Conservation (phyloP, 2,113 vertebrate genomes). For the Dunckerocampus dactyliophorus region DNA sequence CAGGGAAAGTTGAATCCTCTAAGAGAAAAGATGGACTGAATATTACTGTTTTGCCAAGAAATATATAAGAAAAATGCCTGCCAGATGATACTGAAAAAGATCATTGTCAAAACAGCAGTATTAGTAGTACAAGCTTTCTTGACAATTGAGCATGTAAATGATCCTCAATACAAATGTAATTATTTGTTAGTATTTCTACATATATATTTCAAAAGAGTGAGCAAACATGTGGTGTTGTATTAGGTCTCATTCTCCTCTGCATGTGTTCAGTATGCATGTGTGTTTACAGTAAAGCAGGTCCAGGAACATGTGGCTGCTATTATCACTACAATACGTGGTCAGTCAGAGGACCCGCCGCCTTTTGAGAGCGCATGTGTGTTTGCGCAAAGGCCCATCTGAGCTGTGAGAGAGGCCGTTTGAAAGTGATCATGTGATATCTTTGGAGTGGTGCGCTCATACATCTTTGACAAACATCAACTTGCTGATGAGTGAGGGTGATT, state of each 20-base stretch:
- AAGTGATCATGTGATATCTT: conserved; percentile 3
- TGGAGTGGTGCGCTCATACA: background rate
- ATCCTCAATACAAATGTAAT: too few species aligned
- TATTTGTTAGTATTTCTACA: background rate
- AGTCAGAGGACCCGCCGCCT: conserved; percentile 41
- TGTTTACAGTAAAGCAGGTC: conserved; percentile 60
- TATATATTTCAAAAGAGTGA: conserved; percentile 1
- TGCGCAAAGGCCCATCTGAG: conserved; percentile 31
- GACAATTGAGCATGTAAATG: background rate
- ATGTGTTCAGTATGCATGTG: conserved; percentile 25
- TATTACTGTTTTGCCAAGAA: background rate
- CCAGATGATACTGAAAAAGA: conserved; percentile 11
- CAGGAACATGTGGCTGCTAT: conserved; percentile 69
- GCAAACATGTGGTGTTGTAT: conserved; percentile 16
- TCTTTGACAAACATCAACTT: background rate
- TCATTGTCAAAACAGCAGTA: conserved; percentile 2
- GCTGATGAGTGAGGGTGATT: background rate
- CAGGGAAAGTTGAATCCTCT: background rate
- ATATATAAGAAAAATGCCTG: background rate
- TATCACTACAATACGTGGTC: conserved; percentile 59
- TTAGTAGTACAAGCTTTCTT: background rate
- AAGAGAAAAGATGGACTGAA: background rate
- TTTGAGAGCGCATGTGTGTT: conserved; percentile 35
- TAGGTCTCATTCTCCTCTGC: conserved; percentile 33
- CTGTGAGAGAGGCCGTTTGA: conserved; percentile 19